These are phyloP conservation scores for Drosophila busckii DNA, from an alignment of 1,140 invertebrate genomes.

Conservation along the genomic window DNA sequence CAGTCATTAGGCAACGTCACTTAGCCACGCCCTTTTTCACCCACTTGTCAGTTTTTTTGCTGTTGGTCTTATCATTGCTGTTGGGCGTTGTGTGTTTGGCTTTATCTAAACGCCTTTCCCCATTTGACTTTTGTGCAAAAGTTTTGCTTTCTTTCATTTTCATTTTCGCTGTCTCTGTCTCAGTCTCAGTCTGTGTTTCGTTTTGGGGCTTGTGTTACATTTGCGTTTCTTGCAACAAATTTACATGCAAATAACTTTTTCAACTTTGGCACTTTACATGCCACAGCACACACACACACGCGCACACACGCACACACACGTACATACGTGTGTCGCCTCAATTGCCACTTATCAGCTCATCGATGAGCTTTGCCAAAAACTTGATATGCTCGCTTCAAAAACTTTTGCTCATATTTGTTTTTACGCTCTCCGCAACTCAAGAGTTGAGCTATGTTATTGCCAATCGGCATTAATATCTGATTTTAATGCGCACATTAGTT, in stretches of 20 bases:
- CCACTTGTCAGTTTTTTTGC: not conserved
- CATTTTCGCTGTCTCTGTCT: not conserved
- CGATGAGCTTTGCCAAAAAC: conserved; percentile 60
- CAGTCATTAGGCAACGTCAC: conserved; percentile 25
- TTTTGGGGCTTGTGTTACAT: conserved; percentile 62
- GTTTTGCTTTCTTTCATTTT: conserved; percentile 33
- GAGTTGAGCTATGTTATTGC: conserved; percentile 40
- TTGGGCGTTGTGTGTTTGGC: conserved; percentile 15
- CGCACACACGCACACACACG: conserved; percentile 16
- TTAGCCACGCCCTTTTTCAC: not conserved
- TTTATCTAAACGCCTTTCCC: conserved; percentile 32
- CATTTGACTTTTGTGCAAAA: conserved; percentile 65
- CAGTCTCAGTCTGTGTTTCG: conserved; percentile 16
- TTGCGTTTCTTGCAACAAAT: conserved; percentile 73
- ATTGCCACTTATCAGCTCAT: conserved; percentile 73
- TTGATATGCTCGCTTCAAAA: conserved; percentile 25
- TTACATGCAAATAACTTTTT: conserved; percentile 77
- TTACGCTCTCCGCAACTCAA: too few relatives aligned
- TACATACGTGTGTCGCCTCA: conserved; percentile 48
- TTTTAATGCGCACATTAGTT: conserved; percentile 69
- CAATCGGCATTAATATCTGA: conserved; percentile 60
- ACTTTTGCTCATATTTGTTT: conserved; percentile 34
- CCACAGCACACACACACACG: conserved; percentile 9
- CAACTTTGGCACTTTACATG: conserved; percentile 62
- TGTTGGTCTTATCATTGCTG: conserved; percentile 34